Base-by-base conservation (phyloP, 92 coral and sea anemone species). In the Epizoanthus illoricatus region DNA sequence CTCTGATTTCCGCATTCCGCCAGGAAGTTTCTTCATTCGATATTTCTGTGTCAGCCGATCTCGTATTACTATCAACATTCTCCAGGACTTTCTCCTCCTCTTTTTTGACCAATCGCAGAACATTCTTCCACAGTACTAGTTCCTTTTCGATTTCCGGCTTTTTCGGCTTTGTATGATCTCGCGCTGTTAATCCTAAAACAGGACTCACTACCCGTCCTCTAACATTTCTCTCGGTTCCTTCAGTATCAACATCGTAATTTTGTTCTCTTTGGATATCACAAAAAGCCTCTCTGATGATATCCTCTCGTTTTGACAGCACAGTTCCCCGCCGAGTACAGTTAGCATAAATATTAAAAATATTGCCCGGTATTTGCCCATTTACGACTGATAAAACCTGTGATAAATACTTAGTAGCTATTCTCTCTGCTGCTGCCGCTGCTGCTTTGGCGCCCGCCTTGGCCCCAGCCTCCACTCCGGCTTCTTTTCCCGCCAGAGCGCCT, bases 261-360 rank as follows among this genome's bases (percentile, higher is more conserved):
- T 64, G 47, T 15, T 78, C 71, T 40, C 10, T 63, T 19, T 61
- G 42, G 15, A 78, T 71, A 8, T 78, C 43, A 40, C 82, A 78
- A 41, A 78, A 78, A 45, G 82, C 82, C n/a, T 78, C 82, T 41
- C 82, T 78, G 21, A 78, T 11, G 28, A 78, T 78, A 45, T 78
- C 82, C 15, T 78, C 82, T 78, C 82, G 69, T 78, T 63, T 64
- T 62, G 69, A 41, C 12, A 42, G 21, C 7, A 78, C 45, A 8
- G 42, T 63, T 33, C 36, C 71, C 16, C 71, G 82, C 42, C 72
- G 72, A 78, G 82, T 20, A 15, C 82, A 78, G 70, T 78, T 78
- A 7, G 71, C 52, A 64, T 78, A 63, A 58, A 78, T 78, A 63
- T 78, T 78, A 4, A 78, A 78, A 64, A 63, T 41, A 18, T 45